Evolutionary conservation across 2,888 invertebrate species (phyloP).

Genomic region (Drosophila helvetica): DNA sequence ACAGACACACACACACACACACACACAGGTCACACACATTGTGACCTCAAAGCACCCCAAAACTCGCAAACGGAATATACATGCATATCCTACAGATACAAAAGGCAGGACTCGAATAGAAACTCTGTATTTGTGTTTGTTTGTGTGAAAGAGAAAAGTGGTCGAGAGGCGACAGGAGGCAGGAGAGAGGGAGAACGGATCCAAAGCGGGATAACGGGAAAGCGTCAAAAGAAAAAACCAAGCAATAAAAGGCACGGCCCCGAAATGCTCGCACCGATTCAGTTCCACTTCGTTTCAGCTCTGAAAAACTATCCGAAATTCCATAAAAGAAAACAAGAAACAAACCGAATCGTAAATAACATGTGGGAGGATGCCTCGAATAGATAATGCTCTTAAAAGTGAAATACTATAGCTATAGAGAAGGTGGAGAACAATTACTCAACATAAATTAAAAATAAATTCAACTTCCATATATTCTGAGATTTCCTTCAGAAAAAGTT

Average conservation of each 20-base stretch:
- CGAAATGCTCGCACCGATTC: conserved; percentile 49
- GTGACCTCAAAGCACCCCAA: conserved; percentile 72
- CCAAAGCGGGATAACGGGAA: conserved; percentile 11
- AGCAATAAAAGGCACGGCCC: conserved; percentile 68
- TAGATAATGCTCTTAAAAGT: conserved; percentile 8
- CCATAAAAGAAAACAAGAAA: conserved; percentile 44
- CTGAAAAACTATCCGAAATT: conserved; percentile 51
- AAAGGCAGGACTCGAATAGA: conserved; percentile 14
- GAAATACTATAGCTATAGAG: background rate
- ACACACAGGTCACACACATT: conserved; percentile 32
- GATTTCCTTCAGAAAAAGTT: no score
- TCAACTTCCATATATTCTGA: no score
- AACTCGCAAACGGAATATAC: conserved; percentile 43
- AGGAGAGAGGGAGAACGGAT: conserved; percentile 21
- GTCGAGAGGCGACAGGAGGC: conserved; percentile 3
- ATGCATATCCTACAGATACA: conserved; percentile 3
- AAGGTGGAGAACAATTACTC: no score
- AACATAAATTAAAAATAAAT: no score
- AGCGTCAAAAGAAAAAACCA: conserved; percentile 45
- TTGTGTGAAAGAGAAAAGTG: conserved; percentile 14
- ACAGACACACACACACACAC: conserved; percentile 8
- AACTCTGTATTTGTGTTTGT: conserved; percentile 30
- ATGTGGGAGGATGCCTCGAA: conserved; percentile 1
- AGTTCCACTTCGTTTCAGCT: conserved; percentile 50
- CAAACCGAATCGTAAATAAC: conserved; percentile 15